A percentile compares a stretch with the other conserved stretches of the same genome.
phyloP scores from a whole-genome alignment of 2,113 vertebrate species.

The Oreotrochilus melanogaster region DNA sequence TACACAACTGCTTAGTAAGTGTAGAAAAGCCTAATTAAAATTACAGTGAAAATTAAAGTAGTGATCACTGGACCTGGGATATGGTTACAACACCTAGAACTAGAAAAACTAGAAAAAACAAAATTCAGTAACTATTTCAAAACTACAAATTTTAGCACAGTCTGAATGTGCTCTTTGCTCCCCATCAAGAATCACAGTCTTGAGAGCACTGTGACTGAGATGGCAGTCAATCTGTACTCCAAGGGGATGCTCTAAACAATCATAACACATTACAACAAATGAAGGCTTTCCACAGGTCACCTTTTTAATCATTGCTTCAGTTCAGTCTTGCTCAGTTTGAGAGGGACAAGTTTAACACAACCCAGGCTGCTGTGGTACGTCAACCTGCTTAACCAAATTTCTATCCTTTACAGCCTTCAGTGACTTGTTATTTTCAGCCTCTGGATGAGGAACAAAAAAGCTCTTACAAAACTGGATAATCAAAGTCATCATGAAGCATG shows the following conservation, averaged over 20 bases:
- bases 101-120: not conserved
- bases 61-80: not conserved
- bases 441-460: not conserved
- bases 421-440: not conserved
- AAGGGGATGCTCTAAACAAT: not conserved
- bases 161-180: not conserved
- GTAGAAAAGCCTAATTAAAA: not conserved
- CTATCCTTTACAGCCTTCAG: not conserved
- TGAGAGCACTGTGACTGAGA: not conserved
- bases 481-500: not conserved
- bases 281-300: not conserved
- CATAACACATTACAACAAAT: not conserved
- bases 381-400: not conserved
- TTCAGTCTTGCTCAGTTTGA: not conserved
- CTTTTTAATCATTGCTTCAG: not conserved
- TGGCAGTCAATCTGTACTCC: not conserved
- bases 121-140: not conserved
- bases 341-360: not conserved
- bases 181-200: not conserved
- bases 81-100: not conserved
- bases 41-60: not conserved
- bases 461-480: not conserved
- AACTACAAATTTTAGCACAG: not conserved
- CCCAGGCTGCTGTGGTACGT: accelerated
- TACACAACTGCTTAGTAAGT: not conserved